phyloP scores from a whole-genome alignment of 2,113 vertebrate genomes.

The Datnioides undecimradiatus region DNA sequence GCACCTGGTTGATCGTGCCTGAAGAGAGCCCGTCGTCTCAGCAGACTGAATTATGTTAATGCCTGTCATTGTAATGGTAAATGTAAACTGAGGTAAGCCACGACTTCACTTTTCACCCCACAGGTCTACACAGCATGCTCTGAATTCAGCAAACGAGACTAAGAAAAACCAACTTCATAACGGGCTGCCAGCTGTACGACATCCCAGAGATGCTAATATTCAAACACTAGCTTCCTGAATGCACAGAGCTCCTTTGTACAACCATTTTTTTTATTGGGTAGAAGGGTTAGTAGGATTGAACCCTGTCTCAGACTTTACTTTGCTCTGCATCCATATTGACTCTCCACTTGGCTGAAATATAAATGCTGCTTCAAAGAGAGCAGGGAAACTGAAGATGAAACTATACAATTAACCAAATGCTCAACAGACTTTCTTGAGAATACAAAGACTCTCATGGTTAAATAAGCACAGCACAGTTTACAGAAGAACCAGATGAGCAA shows the following conservation, averaged over 20 bases:
- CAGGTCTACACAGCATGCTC: slow-evolving; percentile 64
- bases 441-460: slow-evolving; percentile 77
- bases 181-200: slow-evolving; percentile 88
- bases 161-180: slow-evolving; percentile 58
- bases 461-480: slow-evolving; percentile 62
- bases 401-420: slow-evolving; percentile 81
- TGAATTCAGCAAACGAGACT: slow-evolving; percentile 88
- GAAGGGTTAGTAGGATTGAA: slow-evolving; percentile 61
- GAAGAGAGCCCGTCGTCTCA: slow-evolving; percentile 76
- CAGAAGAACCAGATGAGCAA: slow-evolving; percentile 80
- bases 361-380: slow-evolving; percentile 80
- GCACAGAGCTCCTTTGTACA: slow-evolving; percentile 89
- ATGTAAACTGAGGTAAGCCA: slow-evolving; percentile 84
- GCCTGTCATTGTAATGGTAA: slow-evolving; percentile 90
- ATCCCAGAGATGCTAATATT: slow-evolving; percentile 89
- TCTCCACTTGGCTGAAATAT: slow-evolving; percentile 78
- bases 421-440: slow-evolving; percentile 49
- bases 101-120: slow-evolving; percentile 83
- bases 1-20: slow-evolving; percentile 76
- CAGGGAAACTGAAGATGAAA: slow-evolving; percentile 71
- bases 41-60: slow-evolving; percentile 84
- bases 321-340: slow-evolving; percentile 69
- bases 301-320: slow-evolving; percentile 89
- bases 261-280: slow-evolving; percentile 42
- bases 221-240: slow-evolving; percentile 84